Base-by-base conservation (phyloP, 1,140 invertebrate genomes). In the Sminthurinus signatus region DNA sequence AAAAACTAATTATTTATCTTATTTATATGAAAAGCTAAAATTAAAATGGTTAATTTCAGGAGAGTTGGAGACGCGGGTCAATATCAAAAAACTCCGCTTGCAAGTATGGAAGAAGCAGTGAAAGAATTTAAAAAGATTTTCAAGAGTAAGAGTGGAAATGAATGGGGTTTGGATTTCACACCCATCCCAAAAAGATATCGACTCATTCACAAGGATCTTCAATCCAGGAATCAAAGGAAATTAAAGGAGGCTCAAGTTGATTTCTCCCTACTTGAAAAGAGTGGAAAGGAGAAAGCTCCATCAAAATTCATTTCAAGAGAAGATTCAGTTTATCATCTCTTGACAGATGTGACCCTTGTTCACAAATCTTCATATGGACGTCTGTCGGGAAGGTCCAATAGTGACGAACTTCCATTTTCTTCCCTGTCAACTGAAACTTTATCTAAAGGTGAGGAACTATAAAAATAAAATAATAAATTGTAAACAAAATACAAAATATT, bases 111-210 rank as follows among this genome's bases (percentile, higher is more conserved):
- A 31, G 78, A 80, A 32, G 80, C 77, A 28, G 73, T 75, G 5
- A 77, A 80, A 68, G 80, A 82, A 72, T 83, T 82, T 71, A 73
- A 73, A 46, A 81, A 80, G 73, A 76, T 82, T 55, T 82, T 81
- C 70, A 75, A 75, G 60, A 72, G 76, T 15, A 83, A 82, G 74
- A 77, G 78, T 43, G 80, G 80, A 54, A 81, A 82, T 67, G 72
- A 73, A 21, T 82, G 80, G 80, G 71, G 73, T 52, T 74, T 77
- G 64, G 44, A 80, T 2, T 78, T 73, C 58, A 72, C 27, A 59
- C 71, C 21, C 62, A 73, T 65, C 70, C 75, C 63, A 8, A 78
- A 78, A 67, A 81, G 81, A 60, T 82, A 82, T 67, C 73, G 77
- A 21, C 64, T 81, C 21, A 76, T 81, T 15, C 68, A 75, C 42